Conservation (phyloP, 2,888 invertebrate genomes). For the Halictus quadricinctus region DNA sequence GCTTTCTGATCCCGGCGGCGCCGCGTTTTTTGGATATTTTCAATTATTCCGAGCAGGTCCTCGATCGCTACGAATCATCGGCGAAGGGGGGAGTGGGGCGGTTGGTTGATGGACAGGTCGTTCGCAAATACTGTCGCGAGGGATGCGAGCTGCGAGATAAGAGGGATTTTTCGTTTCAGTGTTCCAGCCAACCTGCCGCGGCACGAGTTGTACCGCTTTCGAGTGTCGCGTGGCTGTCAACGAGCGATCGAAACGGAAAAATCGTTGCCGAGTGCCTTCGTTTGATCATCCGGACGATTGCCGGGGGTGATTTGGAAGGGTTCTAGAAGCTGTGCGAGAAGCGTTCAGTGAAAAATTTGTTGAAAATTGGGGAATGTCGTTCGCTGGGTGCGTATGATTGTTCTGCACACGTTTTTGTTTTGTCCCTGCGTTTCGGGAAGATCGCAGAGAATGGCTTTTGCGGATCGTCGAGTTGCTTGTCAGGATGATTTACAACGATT, state of each 20-base stretch:
- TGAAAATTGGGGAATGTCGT: background rate
- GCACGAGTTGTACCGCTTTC: background rate
- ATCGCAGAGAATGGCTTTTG: background rate
- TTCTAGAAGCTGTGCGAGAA: too few species aligned
- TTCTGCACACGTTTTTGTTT: background rate
- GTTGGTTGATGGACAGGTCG: conserved; percentile 10
- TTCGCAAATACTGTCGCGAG: background rate
- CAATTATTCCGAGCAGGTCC: conserved; percentile 24
- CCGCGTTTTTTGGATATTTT: conserved; percentile 26
- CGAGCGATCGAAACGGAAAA: background rate
- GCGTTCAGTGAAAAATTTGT: background rate
- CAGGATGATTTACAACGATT: background rate
- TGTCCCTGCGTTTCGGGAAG: background rate
- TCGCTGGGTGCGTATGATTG: too few species aligned
- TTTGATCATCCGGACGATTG: background rate
- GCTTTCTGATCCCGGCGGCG: background rate
- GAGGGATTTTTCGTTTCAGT: background rate
- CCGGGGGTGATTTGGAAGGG: too few species aligned
- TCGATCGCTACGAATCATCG: background rate
- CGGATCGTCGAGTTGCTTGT: background rate
- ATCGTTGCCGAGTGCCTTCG: background rate
- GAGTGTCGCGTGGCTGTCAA: background rate
- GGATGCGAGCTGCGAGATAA: background rate
- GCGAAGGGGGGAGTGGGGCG: background rate
- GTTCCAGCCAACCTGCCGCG: background rate